Base-by-base conservation (phyloP, 2,113 vertebrate genomes). In the Cyanoderma ruficeps region DNA sequence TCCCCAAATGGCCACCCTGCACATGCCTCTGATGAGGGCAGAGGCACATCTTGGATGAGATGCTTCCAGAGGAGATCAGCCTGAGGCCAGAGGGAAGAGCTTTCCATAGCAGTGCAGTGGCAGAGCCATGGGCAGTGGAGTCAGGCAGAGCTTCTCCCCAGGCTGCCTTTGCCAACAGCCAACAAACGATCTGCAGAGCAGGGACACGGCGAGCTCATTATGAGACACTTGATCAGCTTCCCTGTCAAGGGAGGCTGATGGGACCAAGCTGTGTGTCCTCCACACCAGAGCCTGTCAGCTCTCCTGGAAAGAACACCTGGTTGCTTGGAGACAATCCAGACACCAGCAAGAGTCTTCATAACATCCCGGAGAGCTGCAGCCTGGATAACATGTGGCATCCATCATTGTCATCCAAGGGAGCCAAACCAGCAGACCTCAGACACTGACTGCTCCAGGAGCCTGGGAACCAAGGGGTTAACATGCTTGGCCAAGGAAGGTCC, bases 301-400 rank as follows among this genome's bases (percentile, higher is more conserved):
- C 21, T 71, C 60, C 60, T 87, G 70, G 74, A 75, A 85, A 55
- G 2, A 4, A 49, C 74, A 91, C 90, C 65, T 91, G 92, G 47
- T 44, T 5, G 1, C 53, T 76, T 82, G 90, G 85, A 94, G n/a
- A 52, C 28, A 52, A 79, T 60, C 83, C 94, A 93, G 78, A 77
- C 41, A 52, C 35, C 28, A 25, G 87, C 2, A 0, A 82, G 75
- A 41, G 31, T 47, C 92, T 70, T 75, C 1, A 0, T 22, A n/a
- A 12, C 27, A 42, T 61, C 75, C 46, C 0, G 0, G 16, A 60
- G 88, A 63, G 42, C 60, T 53, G 35, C 42, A 63, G 69, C 72
- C 76, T 46, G 46, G 37, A 7, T 61, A 77, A 70, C 6, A 4
- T 7, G 19, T 18, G 60, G 81, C 74, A 78, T 91, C 77, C 5